Evolutionary conservation across 2,888 invertebrate genomes (phyloP).

Genomic region (Saturnia japonica): DNA sequence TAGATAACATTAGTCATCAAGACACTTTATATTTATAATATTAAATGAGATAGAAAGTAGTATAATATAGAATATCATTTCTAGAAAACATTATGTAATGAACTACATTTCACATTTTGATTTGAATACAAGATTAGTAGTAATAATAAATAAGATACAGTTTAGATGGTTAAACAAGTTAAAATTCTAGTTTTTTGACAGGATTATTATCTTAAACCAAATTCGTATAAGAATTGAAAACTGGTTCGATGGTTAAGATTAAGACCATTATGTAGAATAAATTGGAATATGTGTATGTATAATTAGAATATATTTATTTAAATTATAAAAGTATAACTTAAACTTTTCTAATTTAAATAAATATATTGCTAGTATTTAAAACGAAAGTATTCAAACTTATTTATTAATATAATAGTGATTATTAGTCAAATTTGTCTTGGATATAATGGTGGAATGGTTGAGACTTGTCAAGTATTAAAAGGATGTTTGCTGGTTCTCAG

Average conservation of each 20-base stretch:
- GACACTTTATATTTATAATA: neutral
- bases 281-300: too few relatives aligned
- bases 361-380: neutral
- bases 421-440: neutral
- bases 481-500: neutral
- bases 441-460: neutral
- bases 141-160: neutral
- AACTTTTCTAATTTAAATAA: slow-evolving; percentile 1
- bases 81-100: neutral
- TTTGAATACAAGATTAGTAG: neutral
- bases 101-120: neutral
- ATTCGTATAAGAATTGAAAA: neutral
- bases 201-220: neutral
- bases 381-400: neutral
- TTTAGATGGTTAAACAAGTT: too few relatives aligned
- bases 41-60: slow-evolving; percentile 4
- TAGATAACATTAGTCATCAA: neutral
- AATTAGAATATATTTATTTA: too few relatives aligned
- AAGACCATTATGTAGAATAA: neutral
- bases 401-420: neutral
- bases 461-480: neutral
- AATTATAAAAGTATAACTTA: too few relatives aligned
- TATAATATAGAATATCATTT: neutral
- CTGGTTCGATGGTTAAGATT: neutral
- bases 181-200: neutral